Evolutionary conservation across 2,113 vertebrate genomes (phyloP), one percentile per base, ranked within the genome.

Genomic region (Rattus norvegicus): DNA sequence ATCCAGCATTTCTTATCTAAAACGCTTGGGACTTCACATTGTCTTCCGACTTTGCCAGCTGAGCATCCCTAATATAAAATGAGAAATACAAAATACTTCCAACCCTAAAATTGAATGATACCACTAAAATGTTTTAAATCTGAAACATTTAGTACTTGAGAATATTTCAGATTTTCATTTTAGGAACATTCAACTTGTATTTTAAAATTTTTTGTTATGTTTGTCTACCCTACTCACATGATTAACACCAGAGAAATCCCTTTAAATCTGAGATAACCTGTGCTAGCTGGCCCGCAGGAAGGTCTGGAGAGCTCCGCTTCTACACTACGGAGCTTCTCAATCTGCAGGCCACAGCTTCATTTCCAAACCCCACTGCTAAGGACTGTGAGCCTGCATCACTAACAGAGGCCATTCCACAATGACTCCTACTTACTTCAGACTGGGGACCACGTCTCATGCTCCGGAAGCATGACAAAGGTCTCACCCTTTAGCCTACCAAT

Each of bases 211-310:
- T 80, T 59, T 49, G 52, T 52, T 67, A 52, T 65, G 56, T 72
- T 90, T 88, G 9, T 91, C 80, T 91, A 54, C 30, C 9, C 14
- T 49, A 90, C 7, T 43, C 86, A 91, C n/a, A 76, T 24, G 73
- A 61, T 80, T 89, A 75, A 96, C 49, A 79, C 6, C 85, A 56
- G n/a, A 95, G 67, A 20, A 95, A 93, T 70, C 59, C 26, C 70
- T 92, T 39, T 0, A 22, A 67, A n/a, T 54, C 0, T 89, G 8
- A 26, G 94, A 89, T 33, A 87, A 69, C 0, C 26, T 39, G 1
- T 67, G n/a, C 56, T 92, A 30, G 5, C 33, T 90, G 76, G 86
- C 56, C 93, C 86, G 87, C 36, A 26, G 33, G 6, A 47, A 90
- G 52, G 88, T 1, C 52, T 28, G 47, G 59, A 95, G 2, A 80